Base-by-base conservation (phyloP, 1,140 invertebrate species). In the Drosophila parabipectinata region DNA sequence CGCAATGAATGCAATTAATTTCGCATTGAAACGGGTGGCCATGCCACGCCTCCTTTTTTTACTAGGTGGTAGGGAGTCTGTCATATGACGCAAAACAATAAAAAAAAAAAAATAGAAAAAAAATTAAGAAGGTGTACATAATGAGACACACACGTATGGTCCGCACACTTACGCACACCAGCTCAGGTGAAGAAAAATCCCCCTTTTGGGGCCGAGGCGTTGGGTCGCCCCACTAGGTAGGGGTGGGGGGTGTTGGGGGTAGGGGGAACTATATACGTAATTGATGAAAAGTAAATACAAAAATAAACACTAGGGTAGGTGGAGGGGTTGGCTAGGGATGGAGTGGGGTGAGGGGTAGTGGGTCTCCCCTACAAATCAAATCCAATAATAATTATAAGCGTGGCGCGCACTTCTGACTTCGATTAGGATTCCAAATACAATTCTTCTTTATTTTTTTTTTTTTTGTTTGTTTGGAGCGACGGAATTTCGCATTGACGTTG, bases 381-480 rank as follows among this genome's bases (percentile, higher is more conserved):
- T 84, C 77, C 83, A 80, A 80, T 67, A 80, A 85, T 80, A 71
- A 85, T 77, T 71, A 73, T 63, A 84, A 84, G 77, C 68, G 69
- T 73, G 60, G 41, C 76, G 71, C 76, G 53, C 50, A 72, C 69
- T 66, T 71, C 59, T 64, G 41, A 63, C 57, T 73, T 57, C 24
- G 60, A 62, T 54, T 64, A 21, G n/a, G 37, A 53, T 12, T 57
- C 18, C 15, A 14, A 34, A 12, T 55, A 5, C 51, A 28, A 32
- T 32, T 32, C 8, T 32, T 32, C 8, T 32, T 32, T 3, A 9
- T 32, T 32, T 32, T 9, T 8, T 32, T 32, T 9, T 32, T 15
- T 39, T 68, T 52, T 51, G 62, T 52, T 55, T 80, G 58, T 63
- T 76, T 67, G 48, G 55, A 62, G 61, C 77, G 52, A 47, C 74